Percentiles rank a stretch among this genome's conserved stretches.
phyloP scores from a whole-genome alignment of 1,140 invertebrate species.

The Bombus consobrinus region DNA sequence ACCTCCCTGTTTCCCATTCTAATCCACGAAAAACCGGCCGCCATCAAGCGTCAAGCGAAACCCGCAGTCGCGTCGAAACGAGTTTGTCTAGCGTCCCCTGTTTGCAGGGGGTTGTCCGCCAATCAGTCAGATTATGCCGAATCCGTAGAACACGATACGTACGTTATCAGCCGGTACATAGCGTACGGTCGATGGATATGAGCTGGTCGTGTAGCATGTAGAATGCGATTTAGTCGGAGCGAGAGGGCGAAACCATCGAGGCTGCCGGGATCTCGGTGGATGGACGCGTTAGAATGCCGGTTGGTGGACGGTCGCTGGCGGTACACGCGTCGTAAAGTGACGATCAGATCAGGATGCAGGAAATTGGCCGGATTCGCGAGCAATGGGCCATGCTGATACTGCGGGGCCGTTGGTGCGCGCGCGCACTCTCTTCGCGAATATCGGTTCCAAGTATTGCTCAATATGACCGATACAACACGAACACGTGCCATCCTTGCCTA shows the following conservation, averaged over 20 bases:
- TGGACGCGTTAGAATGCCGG: conserved; percentile 27
- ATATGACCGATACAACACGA: conserved; percentile 41
- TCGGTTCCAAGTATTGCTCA: conserved; percentile 57
- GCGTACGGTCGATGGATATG: conserved; percentile 61
- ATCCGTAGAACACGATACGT: conserved; percentile 59
- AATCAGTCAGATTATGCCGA: conserved; percentile 70
- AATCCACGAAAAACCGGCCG: background rate
- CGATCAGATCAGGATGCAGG: conserved; percentile 81
- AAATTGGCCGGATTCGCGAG: conserved; percentile 82
- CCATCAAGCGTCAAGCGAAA: conserved; percentile 8
- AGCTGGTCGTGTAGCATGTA: conserved; percentile 17
- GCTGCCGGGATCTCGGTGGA: conserved; percentile 16
- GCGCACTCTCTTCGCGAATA: conserved; percentile 54
- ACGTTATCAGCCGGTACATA: conserved; percentile 60
- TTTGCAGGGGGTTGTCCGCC: conserved; percentile 26
- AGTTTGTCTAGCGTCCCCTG: conserved; percentile 6
- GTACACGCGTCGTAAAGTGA: conserved; percentile 82
- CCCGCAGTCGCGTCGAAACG: conserved; percentile 10
- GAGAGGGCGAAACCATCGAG: conserved; percentile 7
- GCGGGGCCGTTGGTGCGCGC: conserved; percentile 12
- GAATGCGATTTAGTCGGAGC: conserved; percentile 7
- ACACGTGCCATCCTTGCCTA: background rate
- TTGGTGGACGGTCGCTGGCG: conserved; percentile 40
- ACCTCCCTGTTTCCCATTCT: background rate
- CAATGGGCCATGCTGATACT: conserved; percentile 82